phyloP scores from a whole-genome alignment of 2,113 vertebrate genomes.

The Cnemophilus loriae region DNA sequence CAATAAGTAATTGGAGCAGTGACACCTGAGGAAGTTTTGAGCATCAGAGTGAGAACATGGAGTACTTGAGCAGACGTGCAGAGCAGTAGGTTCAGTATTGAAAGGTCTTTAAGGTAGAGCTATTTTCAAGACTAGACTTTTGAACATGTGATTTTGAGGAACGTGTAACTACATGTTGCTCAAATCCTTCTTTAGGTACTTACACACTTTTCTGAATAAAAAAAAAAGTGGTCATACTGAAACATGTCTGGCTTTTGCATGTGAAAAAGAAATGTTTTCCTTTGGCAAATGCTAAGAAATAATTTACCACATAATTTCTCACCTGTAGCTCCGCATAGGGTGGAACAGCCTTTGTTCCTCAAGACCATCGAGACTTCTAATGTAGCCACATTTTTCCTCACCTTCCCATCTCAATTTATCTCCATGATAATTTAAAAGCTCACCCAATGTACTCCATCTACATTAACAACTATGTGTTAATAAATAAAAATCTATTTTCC shows the following conservation, averaged over 20 bases:
- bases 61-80: neutral
- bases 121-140: neutral
- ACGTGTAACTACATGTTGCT: neutral
- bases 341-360: neutral
- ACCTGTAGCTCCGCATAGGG: neutral
- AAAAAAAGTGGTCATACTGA: neutral
- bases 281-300: neutral
- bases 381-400: neutral
- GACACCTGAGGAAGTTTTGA: neutral
- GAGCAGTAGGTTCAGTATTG: neutral
- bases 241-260: neutral
- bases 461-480: neutral
- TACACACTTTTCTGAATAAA: neutral
- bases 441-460: neutral
- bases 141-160: neutral
- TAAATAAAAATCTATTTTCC: neutral
- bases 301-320: neutral
- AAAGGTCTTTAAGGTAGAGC: neutral
- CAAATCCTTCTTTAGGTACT: neutral
- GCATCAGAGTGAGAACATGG: neutral
- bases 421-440: neutral
- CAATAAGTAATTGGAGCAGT: neutral
- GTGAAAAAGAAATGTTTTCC: neutral
- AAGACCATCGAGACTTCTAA: neutral
- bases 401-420: neutral